phyloP scores from a whole-genome alignment of 2,113 vertebrate genomes.

The Podilymbus podiceps region DNA sequence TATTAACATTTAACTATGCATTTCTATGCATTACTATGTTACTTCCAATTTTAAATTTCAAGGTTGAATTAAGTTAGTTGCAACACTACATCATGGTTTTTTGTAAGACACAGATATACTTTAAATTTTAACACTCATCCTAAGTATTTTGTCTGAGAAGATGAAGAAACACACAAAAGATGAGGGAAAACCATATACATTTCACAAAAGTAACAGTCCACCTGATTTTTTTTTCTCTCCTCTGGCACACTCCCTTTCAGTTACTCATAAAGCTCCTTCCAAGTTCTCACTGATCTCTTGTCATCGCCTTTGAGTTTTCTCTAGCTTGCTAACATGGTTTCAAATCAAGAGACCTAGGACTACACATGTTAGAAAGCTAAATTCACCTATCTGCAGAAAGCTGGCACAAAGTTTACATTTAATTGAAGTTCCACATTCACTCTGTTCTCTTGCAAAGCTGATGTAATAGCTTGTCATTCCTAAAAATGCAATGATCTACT shows the following conservation, averaged over 20 bases:
- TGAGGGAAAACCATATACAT: fast-evolving
- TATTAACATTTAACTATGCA: background rate
- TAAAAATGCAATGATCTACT: background rate
- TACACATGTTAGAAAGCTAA: background rate
- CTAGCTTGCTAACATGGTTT: background rate
- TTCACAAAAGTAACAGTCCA: background rate
- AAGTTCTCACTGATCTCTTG: background rate
- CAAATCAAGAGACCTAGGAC: background rate
- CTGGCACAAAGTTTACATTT: background rate
- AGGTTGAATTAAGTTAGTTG: background rate
- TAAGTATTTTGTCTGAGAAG: background rate
- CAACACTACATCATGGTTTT: background rate
- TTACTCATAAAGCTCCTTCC: background rate
- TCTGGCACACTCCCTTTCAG: background rate
- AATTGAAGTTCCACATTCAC: background rate
- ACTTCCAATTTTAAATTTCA: background rate
- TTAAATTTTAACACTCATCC: background rate
- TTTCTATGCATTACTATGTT: background rate
- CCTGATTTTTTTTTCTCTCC: background rate
- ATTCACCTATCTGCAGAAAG: background rate
- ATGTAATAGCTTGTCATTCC: background rate
- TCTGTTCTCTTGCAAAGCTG: background rate
- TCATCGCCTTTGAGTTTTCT: background rate
- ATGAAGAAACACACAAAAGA: background rate
- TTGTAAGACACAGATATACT: background rate